Evolutionary conservation across 2,888 invertebrate species (phyloP), one percentile per base, ranked within the genome.

Genomic region (Cabera pusaria): DNA sequence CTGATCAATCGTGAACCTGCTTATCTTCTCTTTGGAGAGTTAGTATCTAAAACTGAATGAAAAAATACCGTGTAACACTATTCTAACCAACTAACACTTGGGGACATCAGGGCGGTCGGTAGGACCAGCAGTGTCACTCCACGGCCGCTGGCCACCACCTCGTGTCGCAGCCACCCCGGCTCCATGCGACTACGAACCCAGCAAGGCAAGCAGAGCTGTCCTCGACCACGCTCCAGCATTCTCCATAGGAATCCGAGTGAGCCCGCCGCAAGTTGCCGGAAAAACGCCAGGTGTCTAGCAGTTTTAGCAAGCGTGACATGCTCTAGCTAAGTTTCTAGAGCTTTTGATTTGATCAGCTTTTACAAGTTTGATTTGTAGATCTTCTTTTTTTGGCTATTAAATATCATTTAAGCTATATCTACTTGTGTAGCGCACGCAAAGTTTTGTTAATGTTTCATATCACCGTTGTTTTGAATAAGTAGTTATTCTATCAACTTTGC

Each of bases 151-250:
- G 56, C 93, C 93, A 56, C 93, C 93, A 14, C 90, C 90, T 2
- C 93, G 91, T 44, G 68, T 88, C 3, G 91, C 91, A 56, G 90
- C 90, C 2, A 96, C 96, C 9, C 97, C 97, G 1, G 96, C 97
- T 3, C 97, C 97, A 0, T 96, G 96, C n/a, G 95, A 96, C 76
- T 97, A 97, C 75, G 92, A 95, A 74, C 94, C 96, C 0, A 93
- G 93, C 63, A 94, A 93, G 56, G 91, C 94, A 0, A 83, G 90
- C 18, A 90, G 90, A 50, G 88, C 79, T 2, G 78, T 83, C 16
- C 71, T 85, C 45, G 90, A 91, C 56, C 81, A 90, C 52, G 87
- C 91, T 6, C 92, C 93, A 18, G 90, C 90, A 16, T 93, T 91
- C 72, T 91, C 91, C 39, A 93, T 93, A 59, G 93, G 93, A 36